Base-by-base conservation (phyloP, 2,888 invertebrate species). In the Brassicogethes aeneus region DNA sequence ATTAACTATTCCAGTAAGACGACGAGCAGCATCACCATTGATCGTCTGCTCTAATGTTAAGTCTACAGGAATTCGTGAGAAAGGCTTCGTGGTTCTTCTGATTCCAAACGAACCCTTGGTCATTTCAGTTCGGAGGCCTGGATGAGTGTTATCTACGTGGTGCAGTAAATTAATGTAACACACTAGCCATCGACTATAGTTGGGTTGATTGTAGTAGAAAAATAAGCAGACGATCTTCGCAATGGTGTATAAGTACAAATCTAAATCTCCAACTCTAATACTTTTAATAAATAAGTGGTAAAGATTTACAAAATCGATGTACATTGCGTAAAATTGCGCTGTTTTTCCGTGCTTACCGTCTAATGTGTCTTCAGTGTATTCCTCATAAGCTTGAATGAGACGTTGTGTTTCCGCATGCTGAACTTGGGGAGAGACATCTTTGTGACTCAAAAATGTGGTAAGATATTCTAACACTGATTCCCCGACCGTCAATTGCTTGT, bases 11-110 rank as follows among this genome's bases (percentile, higher is more conserved):
- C 56, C 52, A 39, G 43, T 53, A 5, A 56, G 42, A 34, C 45
- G 35, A 15, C 45, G 43, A 30, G 52, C 56, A 31, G 53, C 55
- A 37, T 56, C 55, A 36, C 47, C 58, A 47, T 56, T 55, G 15
- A 55, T 50, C 7, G 52, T 56, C 35, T 56, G 56, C 31, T 56
- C 52, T 8, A 56, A 40, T 16, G 47, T 46, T 33, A 52, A 41
- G 46, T 51, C 48, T 10, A 51, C 43, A 17, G 50, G 52, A 8
- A 47, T 45, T 40, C 48, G 17, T 15, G 52, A 52, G 37, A 54
- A 55, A 38, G 48, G 47, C 34, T 53, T 49, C 2, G 15, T 3
- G 2, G 54, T 55, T 42, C 53, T 43, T 47, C 41, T 41, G 13
- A 55, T 46, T 30, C 54, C 56, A 42, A 56, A 54, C 10, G 47